Evolutionary conservation across 2,113 vertebrate species (phyloP), one percentile per base, ranked within the genome.

Genomic region (Tetrao urogallus): DNA sequence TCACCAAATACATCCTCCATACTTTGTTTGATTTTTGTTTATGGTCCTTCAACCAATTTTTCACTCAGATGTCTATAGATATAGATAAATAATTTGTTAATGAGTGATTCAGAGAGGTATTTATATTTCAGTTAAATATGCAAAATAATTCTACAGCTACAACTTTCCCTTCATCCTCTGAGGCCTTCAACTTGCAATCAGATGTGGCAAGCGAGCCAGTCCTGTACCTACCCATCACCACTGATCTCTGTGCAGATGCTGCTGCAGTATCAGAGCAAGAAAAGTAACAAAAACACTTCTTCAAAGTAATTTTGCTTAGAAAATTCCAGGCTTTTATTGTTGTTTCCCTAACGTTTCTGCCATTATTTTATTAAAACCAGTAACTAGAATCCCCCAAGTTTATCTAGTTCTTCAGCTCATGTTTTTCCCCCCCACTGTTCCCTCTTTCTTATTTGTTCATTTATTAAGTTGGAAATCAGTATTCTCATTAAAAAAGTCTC

Each of bases 161-260:
- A 91, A 83, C 64, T 77, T 79, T 65, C 67, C 61, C 43, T 83
- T 91, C 18, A 42, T 65, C 61, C 66, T 88, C 79, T 82, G 71
- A 8, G 72, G 70, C 80, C 76, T 86, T 91, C 89, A 91, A 77
- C 78, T 57, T 91, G 88, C 91, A 86, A 80, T 60, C 85, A 86
- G 36, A 93, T 86, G 34, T 91, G 88, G 85, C 65, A 92, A 82
- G 75, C n/a, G 61, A 78, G 66, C 28, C 82, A 65, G 63, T 83
- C 85, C 86, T 88, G 65, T 74, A 81, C 89, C 75, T 86, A 82
- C 90, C 83, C 45, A 79, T 25, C 85, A 69, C 63, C 52, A 78
- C 76, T 75, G 73, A 89, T 83, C 82, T 83, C 28, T 30, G 64
- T 88, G 57, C 76, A 95, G 93, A 93, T 82, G 89, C 73, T 94